Percentiles rank a stretch among this genome's conserved stretches.
These are phyloP conservation scores for Mesoligia furuncula DNA, from an alignment of 2,888 invertebrate genomes.

Conservation along the genomic window DNA sequence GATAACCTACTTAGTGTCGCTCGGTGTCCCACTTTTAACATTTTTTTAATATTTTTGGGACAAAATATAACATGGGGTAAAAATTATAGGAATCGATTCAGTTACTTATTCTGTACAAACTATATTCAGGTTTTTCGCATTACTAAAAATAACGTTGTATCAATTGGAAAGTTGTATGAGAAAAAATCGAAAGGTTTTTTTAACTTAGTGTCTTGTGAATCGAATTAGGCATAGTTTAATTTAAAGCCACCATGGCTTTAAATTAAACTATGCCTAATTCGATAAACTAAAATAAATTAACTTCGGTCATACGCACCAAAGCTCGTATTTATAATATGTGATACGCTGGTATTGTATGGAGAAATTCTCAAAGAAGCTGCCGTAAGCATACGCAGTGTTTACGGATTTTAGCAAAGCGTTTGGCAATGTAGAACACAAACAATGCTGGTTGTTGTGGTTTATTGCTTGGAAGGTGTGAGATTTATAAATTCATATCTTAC, in stretches of 20 bases:
- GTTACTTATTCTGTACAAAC: too few species aligned
- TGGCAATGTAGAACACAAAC: constrained; percentile 16
- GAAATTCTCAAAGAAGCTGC: neutral
- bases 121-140: too few species aligned
- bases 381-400: neutral
- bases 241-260: too few species aligned
- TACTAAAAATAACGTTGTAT: too few species aligned
- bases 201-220: neutral
- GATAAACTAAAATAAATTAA: neutral
- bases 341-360: neutral
- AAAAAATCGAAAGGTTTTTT: neutral
- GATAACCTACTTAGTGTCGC: too few species aligned
- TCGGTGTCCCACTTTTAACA: too few species aligned
- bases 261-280: neutral
- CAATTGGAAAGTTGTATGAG: neutral
- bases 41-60: too few species aligned
- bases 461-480: neutral
- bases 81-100: too few species aligned
- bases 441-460: neutral
- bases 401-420: constrained; percentile 4
- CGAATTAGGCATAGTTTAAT: too few species aligned
- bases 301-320: neutral
- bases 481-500: neutral
- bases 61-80: too few species aligned
- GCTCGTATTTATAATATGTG: neutral